Conservation (phyloP, 2,113 vertebrate genomes). For the Zingel zingel region DNA sequence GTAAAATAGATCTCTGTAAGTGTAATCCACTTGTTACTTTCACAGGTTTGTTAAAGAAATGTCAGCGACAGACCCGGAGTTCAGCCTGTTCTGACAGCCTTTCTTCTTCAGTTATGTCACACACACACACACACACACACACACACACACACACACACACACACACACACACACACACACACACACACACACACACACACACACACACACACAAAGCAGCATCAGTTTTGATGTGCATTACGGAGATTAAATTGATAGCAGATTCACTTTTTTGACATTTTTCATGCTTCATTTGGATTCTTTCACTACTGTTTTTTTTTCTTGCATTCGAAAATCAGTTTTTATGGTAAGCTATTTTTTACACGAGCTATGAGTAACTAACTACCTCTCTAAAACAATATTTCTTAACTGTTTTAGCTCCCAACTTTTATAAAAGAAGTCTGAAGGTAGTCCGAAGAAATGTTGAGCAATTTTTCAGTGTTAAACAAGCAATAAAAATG, state of each 20-base stretch:
- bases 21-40: slow-evolving; percentile 34
- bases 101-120: neutral
- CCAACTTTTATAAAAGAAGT: neutral
- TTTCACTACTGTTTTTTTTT: neutral
- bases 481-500: too few relatives aligned
- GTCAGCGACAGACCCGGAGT: slow-evolving; percentile 70
- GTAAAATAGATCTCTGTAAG: neutral
- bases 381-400: neutral
- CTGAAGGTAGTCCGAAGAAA: neutral
- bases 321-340: neutral
- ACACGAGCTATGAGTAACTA: neutral
- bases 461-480: too few relatives aligned
- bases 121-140: neutral
- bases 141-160: too few relatives aligned
- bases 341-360: neutral
- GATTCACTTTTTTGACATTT: neutral
- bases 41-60: slow-evolving; percentile 83
- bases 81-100: slow-evolving; percentile 78
- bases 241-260: slow-evolving; percentile 13
- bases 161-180: neutral
- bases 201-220: neutral
- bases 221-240: neutral
- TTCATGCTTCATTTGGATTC: neutral
- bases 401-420: neutral
- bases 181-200: too few relatives aligned